phyloP scores from a whole-genome alignment of 2,113 vertebrate species.

The Apistogramma diplotaenia region DNA sequence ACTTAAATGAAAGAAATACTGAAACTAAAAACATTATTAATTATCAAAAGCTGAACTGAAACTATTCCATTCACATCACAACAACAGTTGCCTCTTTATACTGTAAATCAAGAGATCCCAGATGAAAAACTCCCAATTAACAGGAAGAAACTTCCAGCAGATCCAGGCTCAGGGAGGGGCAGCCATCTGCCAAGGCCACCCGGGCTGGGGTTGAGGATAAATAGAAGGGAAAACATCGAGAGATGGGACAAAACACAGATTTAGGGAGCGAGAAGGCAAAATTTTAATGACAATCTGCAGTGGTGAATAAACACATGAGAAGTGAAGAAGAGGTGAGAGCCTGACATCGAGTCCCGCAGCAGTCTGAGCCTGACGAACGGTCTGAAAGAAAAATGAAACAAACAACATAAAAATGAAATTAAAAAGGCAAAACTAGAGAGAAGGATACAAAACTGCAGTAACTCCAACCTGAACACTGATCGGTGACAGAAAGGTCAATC shows the following conservation, averaged over 20 bases:
- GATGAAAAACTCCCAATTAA: background rate
- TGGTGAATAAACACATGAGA: background rate
- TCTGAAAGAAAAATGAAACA: background rate
- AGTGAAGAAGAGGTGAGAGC: background rate
- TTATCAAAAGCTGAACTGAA: background rate
- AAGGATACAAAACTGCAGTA: background rate
- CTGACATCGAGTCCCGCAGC: background rate
- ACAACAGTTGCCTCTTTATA: background rate
- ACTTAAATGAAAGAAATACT: background rate
- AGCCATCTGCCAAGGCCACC: background rate
- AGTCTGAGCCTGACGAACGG: background rate
- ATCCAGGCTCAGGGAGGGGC: background rate
- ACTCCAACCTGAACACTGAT: conserved; percentile 34
- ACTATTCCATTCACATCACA: background rate
- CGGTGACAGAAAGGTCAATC: background rate
- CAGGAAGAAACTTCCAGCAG: background rate
- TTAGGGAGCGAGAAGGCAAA: background rate
- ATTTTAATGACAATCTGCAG: background rate
- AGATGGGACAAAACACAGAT: background rate
- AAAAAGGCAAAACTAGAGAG: background rate
- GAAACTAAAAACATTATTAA: background rate
- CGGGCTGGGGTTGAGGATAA: background rate
- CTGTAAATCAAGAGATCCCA: background rate
- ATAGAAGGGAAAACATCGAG: background rate
- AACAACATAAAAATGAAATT: background rate